Evolutionary conservation across 2,888 invertebrate genomes (phyloP), one percentile per base, ranked within the genome.

Genomic region (Hydropsyche betteni): DNA sequence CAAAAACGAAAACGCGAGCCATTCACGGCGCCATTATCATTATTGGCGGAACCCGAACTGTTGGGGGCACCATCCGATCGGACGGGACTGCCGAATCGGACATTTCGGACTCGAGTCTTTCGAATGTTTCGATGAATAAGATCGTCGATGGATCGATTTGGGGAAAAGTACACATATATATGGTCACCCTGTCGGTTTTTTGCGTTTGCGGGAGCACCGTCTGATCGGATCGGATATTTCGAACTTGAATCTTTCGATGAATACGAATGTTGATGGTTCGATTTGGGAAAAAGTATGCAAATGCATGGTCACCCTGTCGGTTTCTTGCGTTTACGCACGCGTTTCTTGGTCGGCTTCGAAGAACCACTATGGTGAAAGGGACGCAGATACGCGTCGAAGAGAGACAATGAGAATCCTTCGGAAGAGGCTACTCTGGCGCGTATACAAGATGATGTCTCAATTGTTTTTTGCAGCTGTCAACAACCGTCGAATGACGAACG

Each of bases 21-120:
- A 69, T 16, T 44, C 74, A 71, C 34, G 70, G 74, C 70, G 75
- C 74, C 77, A 77, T 77, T 77, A 77, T 77, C 77, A 68, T 77
- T 77, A 75, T 77, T 77, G 75, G 77, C 77, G 77, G 77, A 64
- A 64, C 64, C 74, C 71, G 68, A 74, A 69, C 44, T 44, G 44
- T 10, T 44, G 44, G 44, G 69, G 34, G 10, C 44, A 44, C 44
- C 44, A 4, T 44, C 3, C 24, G 24, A 24, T 24, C 24, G 24
- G 24, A 24, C 2, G 24, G 24, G 24, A 24, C 24, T 24, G 24
- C 24, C 24, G 2, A 24, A 24, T 24, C 2, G 24, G 24, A 24
- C 2, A 24, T 24, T 24, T 24, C 24, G n/a, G n/a, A n/a, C n/a
- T n/a, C n/a, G n/a, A n/a, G n/a, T n/a, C n/a, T n/a, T n/a, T n/a